Evolutionary conservation across 2,113 vertebrate genomes (phyloP), one percentile per base, ranked within the genome.

Genomic region (Perca schrenkii): DNA sequence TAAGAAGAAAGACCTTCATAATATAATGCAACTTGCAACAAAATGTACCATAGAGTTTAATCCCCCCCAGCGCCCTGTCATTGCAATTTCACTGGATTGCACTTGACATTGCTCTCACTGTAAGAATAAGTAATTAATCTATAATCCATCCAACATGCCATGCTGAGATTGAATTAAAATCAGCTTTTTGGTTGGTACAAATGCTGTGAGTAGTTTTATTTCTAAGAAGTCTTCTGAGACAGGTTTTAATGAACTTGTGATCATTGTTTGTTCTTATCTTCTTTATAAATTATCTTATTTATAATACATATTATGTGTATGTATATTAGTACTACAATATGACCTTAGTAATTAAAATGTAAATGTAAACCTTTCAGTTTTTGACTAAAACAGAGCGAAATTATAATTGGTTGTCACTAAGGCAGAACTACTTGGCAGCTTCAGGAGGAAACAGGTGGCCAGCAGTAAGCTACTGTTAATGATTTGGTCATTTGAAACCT

Each of bases 371-470:
- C 28, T 75, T 0, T 17, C 21, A 61, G 31, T 8, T 54, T 63
- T 21, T 0, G 4, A 47, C 7, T 17, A 8, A 54, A 64, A 54
- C 15, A 10, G 11, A 28, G 16, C 52, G 1, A 56, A 40, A 50
- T 25, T 21, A 58, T 7, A 34, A 40, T 14, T 22, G 14, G 21
- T 28, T 61, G 52, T 46, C 12, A 49, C 34, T 25, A 46, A 54
- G n/a, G 21, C 17, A 17, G 2, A 53, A 4, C 6, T 56, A 12
- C 71, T 58, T 17, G 17, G 6, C 19, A 69, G 7, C 36, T 31
- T n/a, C 17, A 52, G 25, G 22, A 63, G 66, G 79, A 85, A 89
- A 85, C 83, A 82, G 81, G 81, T 82, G 81, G 68, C 66, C 17
- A 4, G 22, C 46, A 54, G 19, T 1, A 16, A 49, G 61, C 54